phyloP scores from a whole-genome alignment of 2,113 vertebrate species.

The Pycnonotus jocosus region DNA sequence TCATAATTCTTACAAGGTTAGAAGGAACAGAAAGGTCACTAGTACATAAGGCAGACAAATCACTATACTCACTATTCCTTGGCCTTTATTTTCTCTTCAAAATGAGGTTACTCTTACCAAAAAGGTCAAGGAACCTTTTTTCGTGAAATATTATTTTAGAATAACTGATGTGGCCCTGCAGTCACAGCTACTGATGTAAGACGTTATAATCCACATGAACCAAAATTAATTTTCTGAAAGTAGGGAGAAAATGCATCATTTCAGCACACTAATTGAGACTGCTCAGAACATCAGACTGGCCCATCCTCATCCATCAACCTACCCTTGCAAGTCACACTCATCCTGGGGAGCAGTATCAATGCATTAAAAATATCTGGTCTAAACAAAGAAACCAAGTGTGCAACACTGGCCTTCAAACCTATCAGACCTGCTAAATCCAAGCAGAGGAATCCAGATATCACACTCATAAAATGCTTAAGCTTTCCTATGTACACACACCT shows the following conservation, averaged over 20 bases:
- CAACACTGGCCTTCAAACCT: neutral
- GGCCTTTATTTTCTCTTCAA: conserved; percentile 45
- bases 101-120: conserved; percentile 51
- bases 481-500: neutral
- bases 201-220: conserved; percentile 1
- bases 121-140: conserved; percentile 40
- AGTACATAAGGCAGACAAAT: conserved; percentile 13
- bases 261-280: neutral
- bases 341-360: neutral
- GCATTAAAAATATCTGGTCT: neutral
- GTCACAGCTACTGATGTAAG: conserved; percentile 27
- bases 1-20: neutral
- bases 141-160: conserved; percentile 13
- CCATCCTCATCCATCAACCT: neutral
- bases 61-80: conserved; percentile 36
- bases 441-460: neutral
- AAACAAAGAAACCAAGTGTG: neutral
- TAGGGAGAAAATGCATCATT: conserved; percentile 40
- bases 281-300: neutral
- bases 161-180: conserved; percentile 46
- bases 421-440: neutral
- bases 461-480: neutral
- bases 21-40: conserved; percentile 8
- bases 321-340: neutral
- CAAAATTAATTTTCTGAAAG: conserved; percentile 42